These are phyloP conservation scores for Pelodiscus sinensis DNA, from an alignment of 2,113 vertebrate species.

Conservation along the genomic window DNA sequence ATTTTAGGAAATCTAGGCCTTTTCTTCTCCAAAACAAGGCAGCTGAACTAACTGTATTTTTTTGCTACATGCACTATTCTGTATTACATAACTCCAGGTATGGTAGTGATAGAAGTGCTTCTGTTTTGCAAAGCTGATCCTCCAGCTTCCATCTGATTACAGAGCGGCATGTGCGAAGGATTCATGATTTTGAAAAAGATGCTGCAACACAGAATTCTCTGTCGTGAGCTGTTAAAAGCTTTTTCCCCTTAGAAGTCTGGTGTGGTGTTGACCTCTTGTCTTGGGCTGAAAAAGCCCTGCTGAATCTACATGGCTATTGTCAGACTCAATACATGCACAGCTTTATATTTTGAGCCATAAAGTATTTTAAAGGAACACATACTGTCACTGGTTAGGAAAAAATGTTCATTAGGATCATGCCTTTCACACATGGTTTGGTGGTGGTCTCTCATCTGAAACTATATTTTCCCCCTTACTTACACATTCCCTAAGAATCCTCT, in stretches of 20 bases:
- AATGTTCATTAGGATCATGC: not conserved
- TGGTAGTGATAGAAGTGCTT: not conserved
- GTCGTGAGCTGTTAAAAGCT: not conserved
- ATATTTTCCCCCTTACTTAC: not conserved
- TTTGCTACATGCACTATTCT: constrained; percentile 17
- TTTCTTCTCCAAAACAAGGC: not conserved
- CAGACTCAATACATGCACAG: accelerated
- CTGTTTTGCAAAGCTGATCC: constrained; percentile 6
- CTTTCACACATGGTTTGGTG: accelerated
- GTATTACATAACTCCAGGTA: not conserved
- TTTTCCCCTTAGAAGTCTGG: not conserved
- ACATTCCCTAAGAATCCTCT: accelerated
- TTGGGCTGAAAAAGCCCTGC: not conserved
- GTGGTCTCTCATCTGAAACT: not conserved
- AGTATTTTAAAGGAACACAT: accelerated
- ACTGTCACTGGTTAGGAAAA: accelerated
- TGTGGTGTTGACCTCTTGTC: not conserved
- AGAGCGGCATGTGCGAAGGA: not conserved
- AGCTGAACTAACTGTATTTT: constrained; percentile 20
- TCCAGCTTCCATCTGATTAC: not conserved
- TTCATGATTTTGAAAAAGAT: not conserved
- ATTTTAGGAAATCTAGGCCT: constrained; percentile 38
- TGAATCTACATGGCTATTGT: not conserved
- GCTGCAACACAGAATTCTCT: not conserved
- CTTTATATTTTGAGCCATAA: not conserved